Conservation (phyloP, 2,113 vertebrate species). For the Cryptotis parvus region DNA sequence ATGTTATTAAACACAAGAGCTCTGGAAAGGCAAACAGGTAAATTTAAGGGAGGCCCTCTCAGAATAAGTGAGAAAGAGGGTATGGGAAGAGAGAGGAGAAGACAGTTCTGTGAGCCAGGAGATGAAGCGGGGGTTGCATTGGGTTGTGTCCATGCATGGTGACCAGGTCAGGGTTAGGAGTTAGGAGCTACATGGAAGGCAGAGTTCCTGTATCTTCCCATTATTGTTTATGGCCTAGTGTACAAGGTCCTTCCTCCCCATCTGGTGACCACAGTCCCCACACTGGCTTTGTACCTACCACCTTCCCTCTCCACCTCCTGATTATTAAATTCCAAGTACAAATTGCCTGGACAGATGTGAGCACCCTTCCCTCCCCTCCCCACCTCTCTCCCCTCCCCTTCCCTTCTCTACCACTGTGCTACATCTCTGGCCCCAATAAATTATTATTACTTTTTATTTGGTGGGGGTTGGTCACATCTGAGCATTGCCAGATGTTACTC, state of each 20-base stretch:
- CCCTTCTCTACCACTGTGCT: too few species aligned
- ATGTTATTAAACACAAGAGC: background rate
- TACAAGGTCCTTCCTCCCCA: background rate
- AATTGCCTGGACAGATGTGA: constrained; percentile 20
- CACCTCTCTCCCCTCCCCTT: too few species aligned
- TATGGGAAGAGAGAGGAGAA: too few species aligned
- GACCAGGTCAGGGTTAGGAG: too few species aligned
- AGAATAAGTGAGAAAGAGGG: background rate
- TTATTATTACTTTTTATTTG: too few species aligned
- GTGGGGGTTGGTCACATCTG: too few species aligned
- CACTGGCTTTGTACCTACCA: background rate
- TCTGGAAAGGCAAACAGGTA: background rate
- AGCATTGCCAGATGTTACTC: too few species aligned
- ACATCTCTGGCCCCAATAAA: too few species aligned
- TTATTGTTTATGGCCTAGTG: background rate
- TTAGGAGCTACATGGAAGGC: background rate
- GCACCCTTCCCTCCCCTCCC: too few species aligned
- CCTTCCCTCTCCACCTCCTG: background rate
- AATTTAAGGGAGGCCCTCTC: background rate
- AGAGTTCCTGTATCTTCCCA: too few species aligned
- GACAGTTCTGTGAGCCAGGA: too few species aligned
- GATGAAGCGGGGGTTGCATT: too few species aligned
- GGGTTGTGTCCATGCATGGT: background rate
- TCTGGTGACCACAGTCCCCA: background rate
- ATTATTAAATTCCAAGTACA: constrained; percentile 48